Percentiles rank a stretch among this genome's conserved stretches.
Conservation (phyloP, 2,113 vertebrate species). For the Pterocles burchelli region DNA sequence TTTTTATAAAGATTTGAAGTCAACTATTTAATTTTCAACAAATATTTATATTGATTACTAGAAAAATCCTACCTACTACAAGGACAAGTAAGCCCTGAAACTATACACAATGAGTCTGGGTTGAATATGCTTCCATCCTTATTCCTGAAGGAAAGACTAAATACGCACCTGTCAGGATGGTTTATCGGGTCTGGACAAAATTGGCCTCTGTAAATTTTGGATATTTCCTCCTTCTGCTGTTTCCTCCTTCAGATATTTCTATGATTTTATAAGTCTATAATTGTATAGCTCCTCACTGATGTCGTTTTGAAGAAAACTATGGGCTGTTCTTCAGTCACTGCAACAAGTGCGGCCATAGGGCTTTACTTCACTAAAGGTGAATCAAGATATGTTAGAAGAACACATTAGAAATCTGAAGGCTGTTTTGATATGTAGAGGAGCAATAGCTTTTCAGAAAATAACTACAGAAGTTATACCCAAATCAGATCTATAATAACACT, state of each 20-base stretch:
- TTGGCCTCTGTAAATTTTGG: neutral
- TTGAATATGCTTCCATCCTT: neutral
- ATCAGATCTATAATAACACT: neutral
- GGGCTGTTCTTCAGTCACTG: neutral
- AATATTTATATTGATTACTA: neutral
- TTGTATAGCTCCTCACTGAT: neutral
- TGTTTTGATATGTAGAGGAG: neutral
- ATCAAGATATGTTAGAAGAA: neutral
- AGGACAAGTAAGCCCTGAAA: neutral
- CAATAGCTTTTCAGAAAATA: neutral
- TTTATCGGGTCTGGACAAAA: neutral
- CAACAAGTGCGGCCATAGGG: neutral
- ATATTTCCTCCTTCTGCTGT: neutral
- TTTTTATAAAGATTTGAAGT: neutral
- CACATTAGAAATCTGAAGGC: neutral
- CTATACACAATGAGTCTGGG: accelerated
- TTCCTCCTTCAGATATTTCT: neutral
- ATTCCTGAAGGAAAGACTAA: neutral
- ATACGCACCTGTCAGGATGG: neutral
- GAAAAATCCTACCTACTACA: neutral
- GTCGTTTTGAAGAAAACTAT: neutral
- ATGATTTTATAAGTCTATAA: neutral
- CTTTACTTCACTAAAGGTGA: neutral
- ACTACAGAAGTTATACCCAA: neutral
- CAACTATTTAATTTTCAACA: neutral